Conservation (phyloP, 2,888 invertebrate species). For the Zhengitettix transpicula region DNA sequence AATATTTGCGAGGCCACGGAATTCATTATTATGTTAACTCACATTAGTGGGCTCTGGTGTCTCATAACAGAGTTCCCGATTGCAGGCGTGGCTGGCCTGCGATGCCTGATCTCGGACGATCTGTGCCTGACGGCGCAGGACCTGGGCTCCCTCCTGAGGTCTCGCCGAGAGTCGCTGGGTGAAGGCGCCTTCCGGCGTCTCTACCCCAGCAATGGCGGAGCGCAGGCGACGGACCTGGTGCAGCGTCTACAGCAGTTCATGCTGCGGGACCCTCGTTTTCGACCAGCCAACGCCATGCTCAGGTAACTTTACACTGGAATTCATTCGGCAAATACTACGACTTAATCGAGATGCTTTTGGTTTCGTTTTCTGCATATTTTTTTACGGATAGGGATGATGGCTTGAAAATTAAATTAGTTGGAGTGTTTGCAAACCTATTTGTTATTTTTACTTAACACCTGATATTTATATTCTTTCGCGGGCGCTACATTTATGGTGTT, state of each 20-base stretch:
- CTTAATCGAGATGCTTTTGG: no score
- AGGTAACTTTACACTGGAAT: no score
- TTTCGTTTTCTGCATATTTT: background rate
- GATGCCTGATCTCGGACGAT: constrained; percentile 19
- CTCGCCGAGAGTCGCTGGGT: constrained; percentile 18
- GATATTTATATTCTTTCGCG: no score
- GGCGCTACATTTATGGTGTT: no score
- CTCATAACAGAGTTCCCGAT: background rate
- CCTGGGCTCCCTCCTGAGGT: constrained; percentile 18
- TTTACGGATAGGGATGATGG: background rate
- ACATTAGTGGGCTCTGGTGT: no score
- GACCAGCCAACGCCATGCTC: constrained; percentile 1
- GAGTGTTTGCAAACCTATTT: no score
- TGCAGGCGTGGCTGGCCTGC: constrained; percentile 15
- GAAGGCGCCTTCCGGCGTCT: constrained; percentile 17
- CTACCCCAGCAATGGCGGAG: constrained; percentile 9
- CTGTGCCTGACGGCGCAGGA: constrained; percentile 21
- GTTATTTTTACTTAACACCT: no score
- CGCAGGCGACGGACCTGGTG: constrained; percentile 3
- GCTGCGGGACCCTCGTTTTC: constrained; percentile 1
- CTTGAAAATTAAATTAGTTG: no score
- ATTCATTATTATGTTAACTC: no score
- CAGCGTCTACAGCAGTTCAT: constrained; percentile 1
- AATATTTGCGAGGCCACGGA: no score
- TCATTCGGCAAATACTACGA: no score